Evolutionary conservation across 2,797 vertebrate genomes (phyloP).

Genomic region (Phoxinus dragarum): DNA sequence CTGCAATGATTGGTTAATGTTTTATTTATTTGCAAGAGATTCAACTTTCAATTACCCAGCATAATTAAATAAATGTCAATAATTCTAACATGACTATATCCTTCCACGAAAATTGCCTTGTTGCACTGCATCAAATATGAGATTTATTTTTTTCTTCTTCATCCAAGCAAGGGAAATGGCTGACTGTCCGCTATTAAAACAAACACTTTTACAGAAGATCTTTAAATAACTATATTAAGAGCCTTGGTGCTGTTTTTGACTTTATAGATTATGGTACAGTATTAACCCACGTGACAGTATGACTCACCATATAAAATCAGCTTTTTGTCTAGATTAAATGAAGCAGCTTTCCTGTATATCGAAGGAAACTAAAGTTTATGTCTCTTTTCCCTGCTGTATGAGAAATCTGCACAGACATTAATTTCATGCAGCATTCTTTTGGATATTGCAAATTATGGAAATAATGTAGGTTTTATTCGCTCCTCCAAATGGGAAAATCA

Average conservation of each 20-base stretch:
- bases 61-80: conserved; percentile 34
- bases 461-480: conserved; percentile 56
- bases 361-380: background rate
- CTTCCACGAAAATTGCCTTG: background rate
- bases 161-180: background rate
- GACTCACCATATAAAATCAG: background rate
- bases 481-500: conserved; percentile 68
- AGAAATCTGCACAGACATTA: conserved; percentile 65
- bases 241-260: background rate
- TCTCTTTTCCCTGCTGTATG: conserved; percentile 31
- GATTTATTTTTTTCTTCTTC: background rate
- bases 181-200: background rate
- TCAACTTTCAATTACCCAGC: background rate
- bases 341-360: background rate
- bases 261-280: background rate
- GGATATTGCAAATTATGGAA: conserved; percentile 71
- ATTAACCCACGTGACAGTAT: background rate
- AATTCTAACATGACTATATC: background rate
- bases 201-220: background rate
- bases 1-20: conserved; percentile 8
- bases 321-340: conserved; percentile 19
- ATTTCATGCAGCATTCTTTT: conserved; percentile 76
- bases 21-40: conserved; percentile 20
- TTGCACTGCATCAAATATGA: background rate
- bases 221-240: background rate